phyloP scores from a whole-genome alignment of 2,113 vertebrate genomes.

The Pholis gunnellus region DNA sequence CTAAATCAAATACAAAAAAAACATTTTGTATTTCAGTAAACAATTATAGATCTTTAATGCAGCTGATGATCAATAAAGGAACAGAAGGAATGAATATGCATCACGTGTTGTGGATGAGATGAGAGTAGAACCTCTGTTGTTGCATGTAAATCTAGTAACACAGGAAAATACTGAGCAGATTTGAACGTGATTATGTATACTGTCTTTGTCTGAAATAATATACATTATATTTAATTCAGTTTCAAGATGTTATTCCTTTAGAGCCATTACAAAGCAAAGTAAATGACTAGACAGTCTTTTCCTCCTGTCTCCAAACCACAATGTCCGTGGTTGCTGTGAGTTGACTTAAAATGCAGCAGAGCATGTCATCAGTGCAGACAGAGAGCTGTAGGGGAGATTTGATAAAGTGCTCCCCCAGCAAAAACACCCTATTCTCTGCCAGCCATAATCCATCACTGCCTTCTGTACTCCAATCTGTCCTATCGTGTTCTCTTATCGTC shows the following conservation, averaged over 20 bases:
- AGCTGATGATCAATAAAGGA: too few species aligned
- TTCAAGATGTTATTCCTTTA: background rate
- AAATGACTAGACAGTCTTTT: too few species aligned
- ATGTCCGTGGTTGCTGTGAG: background rate
- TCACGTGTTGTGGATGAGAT: too few species aligned
- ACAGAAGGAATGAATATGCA: too few species aligned
- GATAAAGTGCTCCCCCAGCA: constrained; percentile 42
- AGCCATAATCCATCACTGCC: constrained; percentile 54
- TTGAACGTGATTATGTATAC: background rate
- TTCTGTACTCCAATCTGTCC: constrained; percentile 41
- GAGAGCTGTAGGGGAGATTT: constrained; percentile 45
- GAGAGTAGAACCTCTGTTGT: background rate
- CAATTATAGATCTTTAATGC: too few species aligned
- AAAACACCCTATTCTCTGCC: constrained; percentile 45
- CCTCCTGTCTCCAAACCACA: background rate
- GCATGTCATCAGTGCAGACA: constrained; percentile 33
- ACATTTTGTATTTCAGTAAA: too few species aligned
- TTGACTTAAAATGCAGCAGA: constrained; percentile 45
- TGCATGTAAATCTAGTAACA: background rate
- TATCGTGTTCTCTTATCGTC: constrained; percentile 4
- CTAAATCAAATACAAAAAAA: too few species aligned
- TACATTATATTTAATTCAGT: background rate
- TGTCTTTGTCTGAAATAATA: background rate
- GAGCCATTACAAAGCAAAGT: background rate
- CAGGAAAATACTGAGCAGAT: background rate